Conservation (phyloP, 2,797 vertebrate genomes). For the Dicrostonyx torquatus region DNA sequence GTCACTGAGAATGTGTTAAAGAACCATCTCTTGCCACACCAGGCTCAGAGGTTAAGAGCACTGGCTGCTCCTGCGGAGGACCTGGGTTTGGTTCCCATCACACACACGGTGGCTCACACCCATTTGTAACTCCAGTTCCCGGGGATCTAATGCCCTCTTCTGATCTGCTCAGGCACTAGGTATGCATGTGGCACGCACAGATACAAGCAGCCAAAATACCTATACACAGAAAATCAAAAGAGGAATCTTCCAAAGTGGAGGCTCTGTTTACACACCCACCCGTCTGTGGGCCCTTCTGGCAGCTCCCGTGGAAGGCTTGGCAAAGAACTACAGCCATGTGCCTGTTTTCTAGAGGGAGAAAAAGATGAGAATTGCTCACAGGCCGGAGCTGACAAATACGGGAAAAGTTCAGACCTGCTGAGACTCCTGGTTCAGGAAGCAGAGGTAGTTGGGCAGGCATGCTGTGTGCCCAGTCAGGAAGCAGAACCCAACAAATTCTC, state of each 20-base stretch:
- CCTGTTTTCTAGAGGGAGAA: slow-evolving; percentile 15
- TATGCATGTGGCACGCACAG: not conserved
- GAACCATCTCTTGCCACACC: not conserved
- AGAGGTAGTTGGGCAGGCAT: not conserved
- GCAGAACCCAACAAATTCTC: not conserved
- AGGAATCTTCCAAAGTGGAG: not conserved
- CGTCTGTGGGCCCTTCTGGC: not conserved
- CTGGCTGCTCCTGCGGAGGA: not conserved
- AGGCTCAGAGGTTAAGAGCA: not conserved
- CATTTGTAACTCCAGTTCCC: not conserved
- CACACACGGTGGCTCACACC: not conserved
- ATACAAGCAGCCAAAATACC: not conserved
- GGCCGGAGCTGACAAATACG: not conserved
- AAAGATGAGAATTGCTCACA: not conserved
- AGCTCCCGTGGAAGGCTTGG: not conserved
- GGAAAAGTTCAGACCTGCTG: not conserved
- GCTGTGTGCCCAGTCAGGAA: not conserved
- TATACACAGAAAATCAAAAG: not conserved
- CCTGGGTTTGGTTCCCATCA: not conserved
- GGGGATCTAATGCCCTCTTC: not conserved
- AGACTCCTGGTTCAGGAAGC: not conserved
- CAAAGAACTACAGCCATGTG: not conserved
- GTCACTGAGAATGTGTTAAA: not conserved
- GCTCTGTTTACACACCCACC: not conserved
- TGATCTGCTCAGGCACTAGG: not conserved